Evolutionary conservation across 2,113 vertebrate genomes (phyloP), one percentile per base, ranked within the genome.

Genomic region (Phalacrocorax carbo): DNA sequence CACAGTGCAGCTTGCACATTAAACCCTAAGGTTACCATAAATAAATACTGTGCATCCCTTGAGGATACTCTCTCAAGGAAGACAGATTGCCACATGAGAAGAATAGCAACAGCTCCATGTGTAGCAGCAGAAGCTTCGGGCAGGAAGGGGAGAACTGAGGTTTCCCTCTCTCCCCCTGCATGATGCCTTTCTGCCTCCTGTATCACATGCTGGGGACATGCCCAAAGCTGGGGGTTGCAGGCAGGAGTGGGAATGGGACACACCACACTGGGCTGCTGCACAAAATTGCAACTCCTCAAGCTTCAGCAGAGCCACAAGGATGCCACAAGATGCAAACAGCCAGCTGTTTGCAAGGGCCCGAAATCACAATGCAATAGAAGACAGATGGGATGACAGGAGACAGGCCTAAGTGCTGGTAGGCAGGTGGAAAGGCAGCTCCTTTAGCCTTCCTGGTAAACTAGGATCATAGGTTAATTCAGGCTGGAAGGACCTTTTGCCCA

Each of bases 171-270:
- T 30, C 3, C 3, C 5, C 4, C 20, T 26, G 6, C 5, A 8
- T 7, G n/a, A 52, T 0, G 2, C 20, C n/a, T 40, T 44, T 65
- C 40, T 73, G 72, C 7, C 22, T 58, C 30, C 29, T 27, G 9
- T 25, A 2, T 30, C 60, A 19, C 1, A 0, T 4, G 20, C 23
- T 49, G 27, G 51, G 55, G 34, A 78, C 11, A 5, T 27, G 4
- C 7, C 30, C 25, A 7, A 4, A 8, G 5, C 12, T 25, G 30
- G 8, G 22, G 17, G 5, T 0, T 38, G 40, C 14, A 10, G 27
- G n/a, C 20, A 49, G 38, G 7, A 69, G 20, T 1, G 10, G 17
- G 60, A 54, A 23, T 5, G 36, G 23, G 38, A 20, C 38, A 40
- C 26, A 29, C 3, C 34, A 29, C 23, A 7, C 7, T 36, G 23